Base-by-base conservation (phyloP, 1,140 invertebrate species). In the Marisa cornuarietis region DNA sequence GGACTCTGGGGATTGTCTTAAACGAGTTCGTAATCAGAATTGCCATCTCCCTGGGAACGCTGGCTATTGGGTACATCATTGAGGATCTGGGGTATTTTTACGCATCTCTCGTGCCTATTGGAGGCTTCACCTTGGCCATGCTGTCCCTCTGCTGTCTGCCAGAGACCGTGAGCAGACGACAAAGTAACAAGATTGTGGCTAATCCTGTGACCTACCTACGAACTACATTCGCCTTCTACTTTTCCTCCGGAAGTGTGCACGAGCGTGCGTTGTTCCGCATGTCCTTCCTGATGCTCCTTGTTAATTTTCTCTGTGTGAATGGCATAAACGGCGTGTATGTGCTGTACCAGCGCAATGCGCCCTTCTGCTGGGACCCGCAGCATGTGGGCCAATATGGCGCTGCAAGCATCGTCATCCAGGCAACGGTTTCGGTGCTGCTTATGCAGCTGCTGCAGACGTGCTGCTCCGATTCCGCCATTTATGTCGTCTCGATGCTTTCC, bases 311-410 rank as follows among this genome's bases (percentile, higher is more conserved):
- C 14, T 51, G 20, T 31, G 10, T 13, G 42, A 49, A 42, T 49
- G 78, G 58, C 13, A 22, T 18, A 7, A 16, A 14, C 1, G 26
- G 58, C n/a, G 58, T 74, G 7, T 52, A 61, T 18, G 73, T 52
- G 16, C n/a, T 79, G 54, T 79, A 73, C 58, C 54, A 68, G 58
- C 58, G 73, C 22, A 65, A 42, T 31, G 51, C 49, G 0, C 78
- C 78, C 8, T 79, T 79, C 62, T 79, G 78, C 78, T 79, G 78
- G 78, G 24, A 42, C 31, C n/a, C 78, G 22, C 51, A 63, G 62
- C 71, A 66, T 61, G 13, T 79, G 13, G 78, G 78, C n/a, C 13
- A 42, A 10, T 79, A 65, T 58, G 71, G 71, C 9, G 71, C 78
- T 1, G 16, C 65, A 11, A 49, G 42, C 26, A 22, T 16, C 13